Base-by-base conservation (phyloP, 2,888 invertebrate genomes). In the Dugesia japonica region DNA sequence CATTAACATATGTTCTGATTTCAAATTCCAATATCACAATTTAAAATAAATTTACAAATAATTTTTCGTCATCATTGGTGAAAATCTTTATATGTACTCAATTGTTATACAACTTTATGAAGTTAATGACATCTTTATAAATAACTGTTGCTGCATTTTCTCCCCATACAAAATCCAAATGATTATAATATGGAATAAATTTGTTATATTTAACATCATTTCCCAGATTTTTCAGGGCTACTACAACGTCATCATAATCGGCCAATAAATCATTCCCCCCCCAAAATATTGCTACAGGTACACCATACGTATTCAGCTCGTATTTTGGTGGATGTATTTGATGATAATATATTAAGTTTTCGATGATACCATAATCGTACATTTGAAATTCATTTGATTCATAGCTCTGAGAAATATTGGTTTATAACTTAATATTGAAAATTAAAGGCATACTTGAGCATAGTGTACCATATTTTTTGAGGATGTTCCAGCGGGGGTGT, bases 401-500 rank as follows among this genome's bases (percentile, higher is more conserved):
- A 56, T 56, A 56, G 17, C 56, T n/a, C 56, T 56, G 23, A n/a
- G 31, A 31, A 56, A 56, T 20, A 56, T 56, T 9, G 9, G 17
- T 4, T n/a, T 20, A 23, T 56, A 56, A 56, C 7, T 56, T n/a
- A 20, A 4, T 56, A 56, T n/a, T n/a, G 17, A 7, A 56, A 56
- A n/a, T n/a, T 56, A 38, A 13, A 13, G 38, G 13, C 81, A 79
- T 56, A 82, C 86, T 84, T 91, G 91, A 0, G 86, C 89, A 81
- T 88, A 91, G 83, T 92, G 91, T 0, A 89, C 82, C 9, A 91
- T 80, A 0, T 90, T 89, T 83, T 88, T 89, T 0, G 89, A 88
- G 0, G 91, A 91, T 0, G 89, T 88, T 0, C 91, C 91, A 0
- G 90, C 89, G 0, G 91, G 91, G 0, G 87, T 86, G 79, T 90